Evolutionary conservation across 2,113 vertebrate species (phyloP), one percentile per base, ranked within the genome.

Genomic region (Pygoscelis adeliae): DNA sequence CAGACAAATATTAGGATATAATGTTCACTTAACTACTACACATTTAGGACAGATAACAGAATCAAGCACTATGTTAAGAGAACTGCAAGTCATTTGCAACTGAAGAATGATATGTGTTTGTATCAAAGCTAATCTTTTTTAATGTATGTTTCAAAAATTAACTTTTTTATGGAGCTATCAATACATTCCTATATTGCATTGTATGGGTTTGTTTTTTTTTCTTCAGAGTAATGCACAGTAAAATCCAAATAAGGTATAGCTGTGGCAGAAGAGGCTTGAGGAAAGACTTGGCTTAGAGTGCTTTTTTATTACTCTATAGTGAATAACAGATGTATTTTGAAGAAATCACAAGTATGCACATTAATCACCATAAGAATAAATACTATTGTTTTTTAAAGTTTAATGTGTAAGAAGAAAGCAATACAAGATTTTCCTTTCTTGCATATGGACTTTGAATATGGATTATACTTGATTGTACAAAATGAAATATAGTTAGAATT

Each of bases 281-380:
- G 38, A 36, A 92, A 91, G 56, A 42, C 23, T 92, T 72, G 59
- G 21, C 81, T 93, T 89, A 90, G 71, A 94, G 40, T 73, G 53
- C 90, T 95, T 91, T 96, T 93, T 93, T 88, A 55, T 97, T 52
- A 72, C 78, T 93, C 89, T 95, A 38, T 40, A 52, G 30, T 49
- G 32, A 47, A 77, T 93, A 76, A 77, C 32, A 59, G 56, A 83
- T 67, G n/a, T 21, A 78, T 90, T 87, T 73, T 83, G 44, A 95
- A 95, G 85, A 97, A 88, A 50, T 94, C 55, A 82, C 30, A 72
- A 91, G 19, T 50, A n/a, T 83, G 71, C 30, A 69, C 85, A 81
- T 86, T 76, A 96, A 97, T 97, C 76, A 88, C 93, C 32, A 49
- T 83, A 89, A 89, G 90, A 93, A 81, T 61, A 96, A 94, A 96